Conservation (phyloP, 2,113 vertebrate genomes). For the Leucopsar rothschildi region DNA sequence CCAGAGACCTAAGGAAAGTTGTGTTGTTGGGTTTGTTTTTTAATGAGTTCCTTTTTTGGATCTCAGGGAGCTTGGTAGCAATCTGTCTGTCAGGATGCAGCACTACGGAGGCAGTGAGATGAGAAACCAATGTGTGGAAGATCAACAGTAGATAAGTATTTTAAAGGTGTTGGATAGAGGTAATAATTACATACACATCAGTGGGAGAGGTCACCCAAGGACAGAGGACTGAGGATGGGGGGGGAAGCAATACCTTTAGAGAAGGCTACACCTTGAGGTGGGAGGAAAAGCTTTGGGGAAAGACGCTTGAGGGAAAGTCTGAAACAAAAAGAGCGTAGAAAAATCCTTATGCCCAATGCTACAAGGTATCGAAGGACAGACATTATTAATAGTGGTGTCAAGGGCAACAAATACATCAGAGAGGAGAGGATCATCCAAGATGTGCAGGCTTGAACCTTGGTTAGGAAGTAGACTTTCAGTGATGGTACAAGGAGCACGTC, state of each 20-base stretch:
- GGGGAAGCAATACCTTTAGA: neutral
- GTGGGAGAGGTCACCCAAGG: neutral
- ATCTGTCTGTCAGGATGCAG: neutral
- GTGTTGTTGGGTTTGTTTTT: neutral
- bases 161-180: neutral
- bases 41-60: conserved; percentile 3
- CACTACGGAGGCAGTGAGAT: neutral
- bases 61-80: neutral
- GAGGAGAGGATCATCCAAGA: neutral
- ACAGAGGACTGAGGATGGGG: neutral
- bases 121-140: neutral
- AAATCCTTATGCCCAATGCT: neutral
- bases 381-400: neutral
- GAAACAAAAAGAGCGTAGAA: neutral
- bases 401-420: neutral
- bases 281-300: neutral
- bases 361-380: neutral
- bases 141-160: neutral
- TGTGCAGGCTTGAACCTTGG: neutral
- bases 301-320: neutral
- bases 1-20: conserved; percentile 10
- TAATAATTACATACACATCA: neutral
- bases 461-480: neutral
- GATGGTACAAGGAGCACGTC: neutral
- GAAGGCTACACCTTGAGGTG: neutral